These are phyloP conservation scores for Drosophila neutralis DNA, from an alignment of 2,888 invertebrate genomes.

Conservation along the genomic window DNA sequence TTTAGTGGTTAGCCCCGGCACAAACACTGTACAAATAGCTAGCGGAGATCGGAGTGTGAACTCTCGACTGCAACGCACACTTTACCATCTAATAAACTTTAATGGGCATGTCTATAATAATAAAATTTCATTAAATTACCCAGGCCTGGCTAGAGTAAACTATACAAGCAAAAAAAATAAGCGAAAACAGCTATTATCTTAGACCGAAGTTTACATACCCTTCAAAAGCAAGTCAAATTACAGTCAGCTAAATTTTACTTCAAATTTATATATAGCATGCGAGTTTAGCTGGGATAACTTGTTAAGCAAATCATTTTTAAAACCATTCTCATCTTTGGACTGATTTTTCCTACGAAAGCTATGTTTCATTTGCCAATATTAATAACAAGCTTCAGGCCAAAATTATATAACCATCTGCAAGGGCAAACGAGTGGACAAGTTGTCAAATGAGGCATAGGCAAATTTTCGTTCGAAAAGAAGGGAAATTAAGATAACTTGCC, in stretches of 20 bases:
- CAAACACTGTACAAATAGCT: slow-evolving; percentile 44
- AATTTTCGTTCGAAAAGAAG: slow-evolving; percentile 51
- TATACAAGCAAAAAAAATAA: not conserved
- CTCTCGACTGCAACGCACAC: slow-evolving; percentile 43
- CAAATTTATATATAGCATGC: not conserved
- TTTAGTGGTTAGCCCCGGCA: slow-evolving; percentile 63
- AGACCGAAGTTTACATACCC: not conserved
- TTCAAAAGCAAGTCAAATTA: not conserved
- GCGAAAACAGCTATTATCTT: fast-evolving
- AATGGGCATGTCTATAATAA: slow-evolving; percentile 81
- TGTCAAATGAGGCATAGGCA: slow-evolving; percentile 59
- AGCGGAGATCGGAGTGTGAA: not conserved
- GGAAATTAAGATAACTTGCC: slow-evolving; percentile 70
- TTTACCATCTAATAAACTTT: slow-evolving; percentile 81
- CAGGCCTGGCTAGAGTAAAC: slow-evolving; percentile 11
- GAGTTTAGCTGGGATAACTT: not conserved
- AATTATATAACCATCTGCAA: not conserved
- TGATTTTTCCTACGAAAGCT: not conserved
- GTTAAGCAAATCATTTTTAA: not conserved
- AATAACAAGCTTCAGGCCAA: not conserved
- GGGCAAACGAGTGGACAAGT: not conserved
- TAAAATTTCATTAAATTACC: slow-evolving; percentile 82
- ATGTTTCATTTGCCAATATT: not conserved
- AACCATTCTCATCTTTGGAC: not conserved
- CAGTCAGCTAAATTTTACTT: not conserved